These are phyloP conservation scores for Periophthalmus modestus DNA, from an alignment of 2,113 vertebrate species.

Conservation along the genomic window DNA sequence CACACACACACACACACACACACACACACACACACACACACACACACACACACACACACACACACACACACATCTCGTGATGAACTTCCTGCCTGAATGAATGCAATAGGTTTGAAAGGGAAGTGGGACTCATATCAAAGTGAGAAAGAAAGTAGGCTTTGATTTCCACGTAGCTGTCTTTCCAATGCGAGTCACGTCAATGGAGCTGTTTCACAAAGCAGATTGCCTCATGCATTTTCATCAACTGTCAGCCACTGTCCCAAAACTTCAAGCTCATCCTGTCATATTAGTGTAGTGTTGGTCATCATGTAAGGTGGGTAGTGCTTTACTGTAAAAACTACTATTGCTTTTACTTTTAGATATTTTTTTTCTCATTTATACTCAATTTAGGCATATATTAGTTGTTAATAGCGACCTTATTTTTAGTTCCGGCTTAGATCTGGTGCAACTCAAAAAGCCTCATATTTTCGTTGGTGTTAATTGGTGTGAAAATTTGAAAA, in stretches of 20 bases:
- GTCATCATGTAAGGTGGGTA: not conserved
- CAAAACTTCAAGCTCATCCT: conserved; percentile 22
- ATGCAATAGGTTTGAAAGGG: conserved; percentile 50
- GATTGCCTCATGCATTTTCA: conserved; percentile 41
- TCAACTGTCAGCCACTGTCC: conserved; percentile 11
- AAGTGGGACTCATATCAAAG: conserved; percentile 66
- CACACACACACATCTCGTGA: conserved; percentile 30
- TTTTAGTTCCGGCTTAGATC: too few species aligned
- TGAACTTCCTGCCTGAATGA: conserved; percentile 63
- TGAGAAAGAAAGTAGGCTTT: conserved; percentile 54
- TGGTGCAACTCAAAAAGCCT: too few species aligned
- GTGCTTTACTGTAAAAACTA: not conserved
- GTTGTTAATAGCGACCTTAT: too few species aligned
- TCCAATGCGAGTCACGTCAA: conserved; percentile 23
- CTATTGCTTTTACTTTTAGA: too few species aligned
- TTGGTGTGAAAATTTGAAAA: too few species aligned
- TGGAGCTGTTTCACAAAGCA: conserved; percentile 35
- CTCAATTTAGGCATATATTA: too few species aligned
- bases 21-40: conserved; percentile 15
- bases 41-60: conserved; percentile 17
- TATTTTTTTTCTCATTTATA: not conserved
- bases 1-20: conserved; percentile 14
- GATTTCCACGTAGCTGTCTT: conserved; percentile 47
- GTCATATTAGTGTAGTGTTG: conserved; percentile 11
- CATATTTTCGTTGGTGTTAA: too few species aligned